Base-by-base conservation (phyloP, 2,888 invertebrate genomes). In the Cryptus viduatorius region DNA sequence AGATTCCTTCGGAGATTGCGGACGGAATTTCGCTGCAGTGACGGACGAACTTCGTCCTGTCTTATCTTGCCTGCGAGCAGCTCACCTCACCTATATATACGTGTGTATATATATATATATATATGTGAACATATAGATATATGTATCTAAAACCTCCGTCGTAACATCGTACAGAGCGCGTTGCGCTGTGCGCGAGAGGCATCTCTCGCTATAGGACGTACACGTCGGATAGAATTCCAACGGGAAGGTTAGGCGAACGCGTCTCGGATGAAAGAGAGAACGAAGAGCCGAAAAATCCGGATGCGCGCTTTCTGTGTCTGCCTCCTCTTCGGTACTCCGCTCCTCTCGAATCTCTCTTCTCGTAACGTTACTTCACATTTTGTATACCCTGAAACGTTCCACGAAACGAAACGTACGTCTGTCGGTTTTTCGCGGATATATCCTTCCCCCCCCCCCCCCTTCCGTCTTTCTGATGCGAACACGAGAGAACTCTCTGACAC, bases 1-100 rank as follows among this genome's bases (percentile, higher is more conserved):
- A 92, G 92, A 92, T 92, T 92, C 92, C 92, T 91, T 90, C 89
- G 88, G 90, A 92, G 92, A 92, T 92, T 92, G 92, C 92, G 89
- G 89, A 90, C 88, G 91, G 89, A 92, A 92, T 92, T 91, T 92
- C 90, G 89, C 88, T 89, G 88, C 90, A 90, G 90, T 91, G 91
- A 92, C 92, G 91, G 90, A 92, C 92, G 91, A 92, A 92, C 91
- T 91, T 89, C 89, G 82, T 88, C 84, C 88, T 87, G 85, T 87
- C 87, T 90, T 90, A 88, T 89, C 89, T 89, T 86, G 82, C 83
- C 84, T 84, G 82, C 79, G 83, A 85, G 83, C 86, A 79, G 84
- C 87, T 85, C 85, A 88, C 85, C 86, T 87, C 87, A 79, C 86
- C 83, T 46, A 31, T 64, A 68, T 44, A n/a, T 72, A n/a, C 56